phyloP scores from a whole-genome alignment of 2,888 invertebrate genomes.

The Synanthedon andrenaeformis region DNA sequence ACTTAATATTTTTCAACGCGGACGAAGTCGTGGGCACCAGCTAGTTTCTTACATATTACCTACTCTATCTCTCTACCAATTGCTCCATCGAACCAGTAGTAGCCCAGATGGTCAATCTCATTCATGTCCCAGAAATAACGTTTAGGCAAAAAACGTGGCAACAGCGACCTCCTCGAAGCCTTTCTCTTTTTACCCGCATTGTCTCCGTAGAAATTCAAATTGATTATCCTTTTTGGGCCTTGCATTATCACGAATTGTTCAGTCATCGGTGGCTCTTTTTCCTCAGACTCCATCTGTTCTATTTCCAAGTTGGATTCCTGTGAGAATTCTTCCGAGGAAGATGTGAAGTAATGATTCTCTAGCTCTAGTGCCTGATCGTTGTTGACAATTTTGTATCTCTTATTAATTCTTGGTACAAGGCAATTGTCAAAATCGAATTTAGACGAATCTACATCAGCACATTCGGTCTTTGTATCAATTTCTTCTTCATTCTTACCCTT shows the following conservation, averaged over 20 bases:
- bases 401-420: constrained; percentile 5
- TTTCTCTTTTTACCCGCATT: background rate
- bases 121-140: constrained; percentile 29
- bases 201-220: background rate
- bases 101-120: constrained; percentile 28
- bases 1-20: too few relatives aligned
- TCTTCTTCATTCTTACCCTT: too few relatives aligned
- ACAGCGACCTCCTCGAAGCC: constrained; percentile 13
- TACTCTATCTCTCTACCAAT: constrained; percentile 16
- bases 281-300: background rate
- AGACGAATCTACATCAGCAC: too few relatives aligned
- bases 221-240: constrained; percentile 9
- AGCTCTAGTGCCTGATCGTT: constrained; percentile 3
- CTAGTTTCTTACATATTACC: too few relatives aligned
- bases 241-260: constrained; percentile 12
- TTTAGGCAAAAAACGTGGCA: constrained; percentile 39
- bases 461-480: too few relatives aligned
- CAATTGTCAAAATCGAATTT: constrained; percentile 20
- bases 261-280: background rate
- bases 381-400: constrained; percentile 3
- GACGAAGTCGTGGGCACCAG: too few relatives aligned
- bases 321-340: background rate
- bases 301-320: background rate
- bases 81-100: constrained; percentile 40
- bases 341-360: background rate